Percentiles rank a stretch among this genome's conserved stretches.
These are phyloP conservation scores for Lasioglossum zephyrum DNA, from an alignment of 2,888 invertebrate genomes.

Conservation along the genomic window DNA sequence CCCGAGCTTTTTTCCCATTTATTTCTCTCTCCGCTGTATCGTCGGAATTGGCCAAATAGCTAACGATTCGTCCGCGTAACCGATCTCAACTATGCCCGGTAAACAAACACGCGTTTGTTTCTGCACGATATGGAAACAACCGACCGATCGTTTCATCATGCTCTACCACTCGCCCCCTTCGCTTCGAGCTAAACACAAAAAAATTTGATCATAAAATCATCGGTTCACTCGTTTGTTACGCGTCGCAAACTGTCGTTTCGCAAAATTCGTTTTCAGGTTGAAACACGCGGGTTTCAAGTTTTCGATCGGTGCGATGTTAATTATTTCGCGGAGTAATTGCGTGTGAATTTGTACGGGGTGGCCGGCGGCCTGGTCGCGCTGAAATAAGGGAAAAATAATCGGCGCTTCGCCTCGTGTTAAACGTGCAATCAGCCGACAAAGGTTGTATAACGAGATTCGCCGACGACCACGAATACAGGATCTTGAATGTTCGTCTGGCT, in stretches of 20 bases:
- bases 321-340: not conserved
- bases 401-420: not conserved
- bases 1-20: not conserved
- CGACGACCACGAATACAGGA: not conserved
- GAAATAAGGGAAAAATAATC: not conserved
- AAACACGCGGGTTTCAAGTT: not conserved
- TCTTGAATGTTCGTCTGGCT: conserved; percentile 28
- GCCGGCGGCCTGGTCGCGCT: too few relatives aligned
- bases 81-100: not conserved
- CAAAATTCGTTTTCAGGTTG: not conserved
- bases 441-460: conserved; percentile 20
- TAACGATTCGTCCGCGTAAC: conserved; percentile 4
- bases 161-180: not conserved
- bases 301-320: not conserved
- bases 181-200: not conserved
- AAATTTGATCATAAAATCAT: conserved; percentile 30
- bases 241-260: not conserved
- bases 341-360: not conserved
- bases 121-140: conserved; percentile 35
- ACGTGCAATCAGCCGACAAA: conserved; percentile 21
- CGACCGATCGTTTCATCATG: conserved; percentile 1
- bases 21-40: not conserved
- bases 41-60: not conserved
- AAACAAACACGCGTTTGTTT: conserved; percentile 67
- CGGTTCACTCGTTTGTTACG: not conserved